Base-by-base conservation (phyloP, 2,797 vertebrate genomes). In the Chanos chanos region DNA sequence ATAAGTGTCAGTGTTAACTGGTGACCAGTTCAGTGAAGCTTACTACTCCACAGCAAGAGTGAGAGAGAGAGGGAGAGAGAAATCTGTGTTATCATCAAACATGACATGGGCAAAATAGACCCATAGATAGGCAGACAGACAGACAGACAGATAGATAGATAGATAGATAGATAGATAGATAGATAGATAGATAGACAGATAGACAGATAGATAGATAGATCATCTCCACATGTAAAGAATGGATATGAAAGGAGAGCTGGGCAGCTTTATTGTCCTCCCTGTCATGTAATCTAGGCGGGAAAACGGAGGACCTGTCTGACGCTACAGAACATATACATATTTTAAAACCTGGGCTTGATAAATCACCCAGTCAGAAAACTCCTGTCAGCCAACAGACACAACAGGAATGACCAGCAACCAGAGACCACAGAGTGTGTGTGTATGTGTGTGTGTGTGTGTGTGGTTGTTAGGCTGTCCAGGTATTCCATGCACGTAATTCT, bases 401-500 rank as follows among this genome's bases (percentile, higher is more conserved):
- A 83, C 76, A 77, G 81, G 60, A 21, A 71, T 83, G 86, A 85
- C 85, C 87, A 85, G 71, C 74, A 67, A n/a, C 30, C 27, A 9
- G 39, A 7, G 39, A 51, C 44, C 33, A 13, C 34, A 27, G 63
- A 50, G 34, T 48, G 45, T 12, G 56, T 30, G 40, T 44, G 33
- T 45, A 37, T 57, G 40, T 45, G 50, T 64, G 57, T 41, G 36
- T 63, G 50, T 36, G 16, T 37, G 39, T 49, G 44, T 37, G 45
- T 33, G 41, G 67, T 59, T 56, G 40, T 43, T 19, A 65, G 72
- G 76, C 79, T 60, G 44, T 61, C 33, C 82, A 85, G 73, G 78
- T 82, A 91, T 91, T 90, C 91, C 68, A 82, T 0, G 70, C 91
- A 90, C 85, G 86, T 89, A 90, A 87, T 87, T 91, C 92, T 92